Base-by-base conservation (phyloP, 2,888 invertebrate species). In the Stomorhina lunata region DNA sequence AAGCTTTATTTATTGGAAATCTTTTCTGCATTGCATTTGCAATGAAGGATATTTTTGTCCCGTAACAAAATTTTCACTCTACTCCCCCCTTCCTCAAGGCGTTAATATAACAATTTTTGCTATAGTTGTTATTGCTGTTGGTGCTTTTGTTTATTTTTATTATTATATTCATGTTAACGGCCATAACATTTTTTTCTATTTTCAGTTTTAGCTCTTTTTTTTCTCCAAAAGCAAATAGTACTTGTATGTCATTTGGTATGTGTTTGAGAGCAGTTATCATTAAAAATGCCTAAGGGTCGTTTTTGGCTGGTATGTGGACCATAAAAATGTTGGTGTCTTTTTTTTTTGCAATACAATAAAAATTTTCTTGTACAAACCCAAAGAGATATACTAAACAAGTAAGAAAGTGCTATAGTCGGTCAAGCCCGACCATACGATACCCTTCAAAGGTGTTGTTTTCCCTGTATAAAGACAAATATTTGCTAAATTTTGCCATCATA, bases 251-350 rank as follows among this genome's bases (percentile, higher is more conserved):
- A 17, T 17, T 22, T 4, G 17, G 25, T 27, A 2, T 53, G 27
- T 53, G 12, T 22, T 53, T 27, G 29, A 9, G 7, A 40, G n/a
- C 53, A 68, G 45, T 66, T 66, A 27, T 48, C 75, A 65, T 65
- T 66, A 76, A 57, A 29, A 69, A 12, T 15, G 77, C 77, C 69
- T 43, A 20, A 32, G 68, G 68, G 40, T 53, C 9, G n/a, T 22
- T 53, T 63, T 55, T 29, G 22, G 61, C 69, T 77, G 61, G 40
- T 68, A 32, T 68, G 37, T 77, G 59, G 61, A 69, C 53, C 61
- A 50, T 43, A 68, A 32, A 77, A 61, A 53, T 66, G 25, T 48
- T 55, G 22, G 4, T 48, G 29, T 45, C 15, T 4, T 32, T 5
- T 10, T 15, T 29, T 9, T 10, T 32, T 9, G 17, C 15, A 34